phyloP scores from a whole-genome alignment of 1,140 invertebrate genomes.

The Alviniconcha marisindica region DNA sequence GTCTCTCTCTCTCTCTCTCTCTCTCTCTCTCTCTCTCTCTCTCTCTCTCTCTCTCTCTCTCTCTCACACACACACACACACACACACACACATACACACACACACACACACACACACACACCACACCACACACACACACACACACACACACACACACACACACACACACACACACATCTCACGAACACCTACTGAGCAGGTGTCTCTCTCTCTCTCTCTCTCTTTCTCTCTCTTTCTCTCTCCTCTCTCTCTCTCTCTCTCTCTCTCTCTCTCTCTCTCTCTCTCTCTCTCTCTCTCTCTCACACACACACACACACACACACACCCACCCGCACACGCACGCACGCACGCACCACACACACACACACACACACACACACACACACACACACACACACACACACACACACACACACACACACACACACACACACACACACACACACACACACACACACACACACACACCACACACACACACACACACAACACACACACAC shows the following conservation, averaged over 20 bases:
- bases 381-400: too few species aligned
- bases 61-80: neutral
- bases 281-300: neutral
- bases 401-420: too few species aligned
- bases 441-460: too few species aligned
- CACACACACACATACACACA: neutral
- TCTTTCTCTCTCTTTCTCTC: neutral
- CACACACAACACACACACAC: too few species aligned
- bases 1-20: neutral
- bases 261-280: too few species aligned
- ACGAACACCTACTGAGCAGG: neutral
- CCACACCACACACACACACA: neutral
- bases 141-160: constrained; percentile 14
- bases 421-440: too few species aligned
- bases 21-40: neutral
- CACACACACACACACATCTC: constrained; percentile 6
- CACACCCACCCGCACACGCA: too few species aligned
- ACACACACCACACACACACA: too few species aligned
- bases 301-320: too few species aligned
- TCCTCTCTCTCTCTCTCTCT: constrained; percentile 1
- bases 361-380: too few species aligned
- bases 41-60: neutral
- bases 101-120: neutral
- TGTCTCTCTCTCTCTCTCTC: neutral
- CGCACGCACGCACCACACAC: too few species aligned